These are phyloP conservation scores for Thymelicus sylvestris DNA, from an alignment of 2,888 invertebrate species.

Conservation along the genomic window DNA sequence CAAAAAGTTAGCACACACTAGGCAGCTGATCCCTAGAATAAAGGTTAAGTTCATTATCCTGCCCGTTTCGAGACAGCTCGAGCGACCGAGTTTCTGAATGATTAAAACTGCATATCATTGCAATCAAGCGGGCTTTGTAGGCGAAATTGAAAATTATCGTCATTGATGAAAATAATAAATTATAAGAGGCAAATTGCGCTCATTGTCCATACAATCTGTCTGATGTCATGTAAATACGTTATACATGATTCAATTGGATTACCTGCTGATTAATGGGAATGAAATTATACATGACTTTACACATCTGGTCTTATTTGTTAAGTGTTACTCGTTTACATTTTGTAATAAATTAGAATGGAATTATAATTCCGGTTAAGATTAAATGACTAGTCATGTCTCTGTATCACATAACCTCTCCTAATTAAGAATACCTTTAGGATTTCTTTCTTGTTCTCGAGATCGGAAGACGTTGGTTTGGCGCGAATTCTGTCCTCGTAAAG, in stretches of 20 bases:
- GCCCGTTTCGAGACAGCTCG: not conserved
- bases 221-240: slow-evolving; percentile 25
- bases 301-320: not conserved
- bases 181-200: slow-evolving; percentile 15
- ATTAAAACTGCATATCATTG: slow-evolving; percentile 33
- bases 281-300: slow-evolving; percentile 15
- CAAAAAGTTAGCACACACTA: not conserved
- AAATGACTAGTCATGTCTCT: no score
- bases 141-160: slow-evolving; percentile 31
- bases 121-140: slow-evolving; percentile 30
- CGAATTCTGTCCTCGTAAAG: no score
- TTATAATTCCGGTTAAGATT: no score
- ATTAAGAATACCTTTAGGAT: no score
- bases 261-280: slow-evolving; percentile 12
- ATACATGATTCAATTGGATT: slow-evolving; percentile 13
- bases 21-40: slow-evolving; percentile 15
- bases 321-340: not conserved
- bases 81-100: slow-evolving; percentile 11
- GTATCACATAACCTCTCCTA: no score
- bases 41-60: slow-evolving; percentile 21
- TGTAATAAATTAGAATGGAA: not conserved
- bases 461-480: no score
- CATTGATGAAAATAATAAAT: slow-evolving; percentile 23
- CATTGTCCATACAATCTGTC: slow-evolving; percentile 12
- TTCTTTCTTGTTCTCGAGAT: no score